A percentile compares a stretch with the other conserved stretches of the same genome.
Evolutionary conservation across 2,113 vertebrate species (phyloP).

Genomic region (Synchiropus splendidus): DNA sequence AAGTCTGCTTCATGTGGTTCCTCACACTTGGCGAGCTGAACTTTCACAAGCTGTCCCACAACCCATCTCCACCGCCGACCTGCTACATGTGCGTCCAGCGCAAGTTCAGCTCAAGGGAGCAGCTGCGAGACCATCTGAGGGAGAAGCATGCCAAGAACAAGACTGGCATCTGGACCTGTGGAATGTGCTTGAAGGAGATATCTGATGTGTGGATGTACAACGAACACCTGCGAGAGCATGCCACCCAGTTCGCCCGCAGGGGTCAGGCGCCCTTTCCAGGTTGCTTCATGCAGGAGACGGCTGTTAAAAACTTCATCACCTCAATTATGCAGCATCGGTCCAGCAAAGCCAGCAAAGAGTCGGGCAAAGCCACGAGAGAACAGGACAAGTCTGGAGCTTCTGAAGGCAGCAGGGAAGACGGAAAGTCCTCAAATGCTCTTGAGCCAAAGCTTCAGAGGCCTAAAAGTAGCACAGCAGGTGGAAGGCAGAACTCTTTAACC

Average conservation of each 20-base stretch:
- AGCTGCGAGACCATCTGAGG: conserved; percentile 85
- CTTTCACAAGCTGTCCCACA: conserved; percentile 90
- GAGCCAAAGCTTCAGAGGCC: conserved; percentile 50
- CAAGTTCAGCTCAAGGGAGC: conserved; percentile 89
- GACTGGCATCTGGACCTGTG: conserved; percentile 88
- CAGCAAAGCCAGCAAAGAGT: conserved; percentile 59
- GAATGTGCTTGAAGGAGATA: conserved; percentile 94
- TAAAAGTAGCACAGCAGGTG: conserved; percentile 43
- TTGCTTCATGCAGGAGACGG: conserved; percentile 70
- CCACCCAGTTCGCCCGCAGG: conserved; percentile 83
- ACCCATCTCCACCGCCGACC: conserved; percentile 88
- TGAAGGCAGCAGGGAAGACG: conserved; percentile 42
- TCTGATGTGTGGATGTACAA: conserved; percentile 97
- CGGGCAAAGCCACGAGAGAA: conserved; percentile 43
- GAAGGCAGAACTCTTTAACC: conserved; percentile 46
- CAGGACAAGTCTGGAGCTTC: conserved; percentile 40
- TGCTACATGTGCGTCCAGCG: conserved; percentile 98
- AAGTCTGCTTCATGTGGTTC: conserved; percentile 94
- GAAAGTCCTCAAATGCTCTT: conserved; percentile 34
- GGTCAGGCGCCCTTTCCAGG: conserved; percentile 77
- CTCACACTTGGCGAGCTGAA: conserved; percentile 84
- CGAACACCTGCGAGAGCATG: conserved; percentile 89
- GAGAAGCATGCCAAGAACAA: conserved; percentile 89
- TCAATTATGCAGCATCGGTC: conserved; percentile 75
- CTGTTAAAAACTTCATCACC: conserved; percentile 78